Evolutionary conservation across 2,888 invertebrate genomes (phyloP), one percentile per base, ranked within the genome.

Genomic region (Drosophila stalkeri): DNA sequence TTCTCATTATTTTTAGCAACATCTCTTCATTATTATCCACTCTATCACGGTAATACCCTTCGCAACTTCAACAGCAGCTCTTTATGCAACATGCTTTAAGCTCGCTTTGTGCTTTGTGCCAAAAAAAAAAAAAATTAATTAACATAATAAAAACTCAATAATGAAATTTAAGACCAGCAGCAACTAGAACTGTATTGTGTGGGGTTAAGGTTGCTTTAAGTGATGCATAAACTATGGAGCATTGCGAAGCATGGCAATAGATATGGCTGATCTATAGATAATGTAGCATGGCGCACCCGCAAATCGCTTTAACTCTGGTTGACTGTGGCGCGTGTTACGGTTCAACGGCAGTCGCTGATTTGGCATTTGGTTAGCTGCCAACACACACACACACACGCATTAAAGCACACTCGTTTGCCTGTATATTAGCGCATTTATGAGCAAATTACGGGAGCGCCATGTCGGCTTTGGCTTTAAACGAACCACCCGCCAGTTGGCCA

Each of bases 381-480:
- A 49, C 31, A 63, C 51, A 39, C 55, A 23, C 67, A 47, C 56
- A 54, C 43, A 55, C 46, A 49, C 59, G 41, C 56, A 49, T 46
- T 43, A 47, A 54, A 20, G 49, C 61, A 69, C 57, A 77, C 64
- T 68, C 60, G 46, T 61, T 51, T 54, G 68, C 64, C 66, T 80
- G 80, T 88, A 76, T 77, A 87, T 90, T 90, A 86, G 77, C 78
- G 73, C 74, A 71, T 81, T 83, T 90, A 86, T 86, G 89, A 80
- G 83, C 90, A 86, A 88, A 86, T 88, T 89, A 88, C 82, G 75
- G 83, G 86, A 83, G 89, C 83, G 90, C 77, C 85, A 72, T 60
- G 63, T 60, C 77, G 74, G 64, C 66, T 41, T 67, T 67, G 33
- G 65, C 81, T 69, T 67, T 71, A 86, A 81, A 18, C 66, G 51